These are phyloP conservation scores for Atlantisia rogersi DNA, from an alignment of 2,113 vertebrate genomes.

Conservation along the genomic window DNA sequence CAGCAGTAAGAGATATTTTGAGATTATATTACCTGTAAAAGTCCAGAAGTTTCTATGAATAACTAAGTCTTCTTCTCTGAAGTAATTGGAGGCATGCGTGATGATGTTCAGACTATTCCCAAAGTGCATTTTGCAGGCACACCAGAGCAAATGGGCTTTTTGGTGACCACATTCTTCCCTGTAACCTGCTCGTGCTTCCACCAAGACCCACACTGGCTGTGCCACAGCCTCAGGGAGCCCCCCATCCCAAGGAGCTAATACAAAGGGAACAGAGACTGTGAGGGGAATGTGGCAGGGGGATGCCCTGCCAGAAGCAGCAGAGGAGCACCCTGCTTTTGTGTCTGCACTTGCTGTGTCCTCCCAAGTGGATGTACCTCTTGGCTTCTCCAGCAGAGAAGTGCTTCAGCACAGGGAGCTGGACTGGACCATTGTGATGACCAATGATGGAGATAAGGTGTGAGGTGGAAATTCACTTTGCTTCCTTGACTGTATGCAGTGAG, in stretches of 20 bases:
- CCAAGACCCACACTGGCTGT: neutral
- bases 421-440: accelerated
- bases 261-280: neutral
- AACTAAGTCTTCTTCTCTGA: neutral
- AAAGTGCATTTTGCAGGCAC: neutral
- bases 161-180: neutral
- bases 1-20: neutral
- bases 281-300: neutral
- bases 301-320: neutral
- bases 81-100: neutral
- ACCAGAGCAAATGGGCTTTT: neutral
- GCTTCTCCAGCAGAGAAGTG: neutral
- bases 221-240: neutral
- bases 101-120: neutral
- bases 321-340: neutral
- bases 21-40: neutral
- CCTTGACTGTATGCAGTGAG: neutral
- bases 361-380: accelerated
- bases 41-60: neutral
- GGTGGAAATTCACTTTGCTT: neutral
- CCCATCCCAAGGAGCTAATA: accelerated
- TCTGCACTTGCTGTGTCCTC: neutral
- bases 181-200: neutral
- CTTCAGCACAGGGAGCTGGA: neutral
- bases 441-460: neutral